Evolutionary conservation across 2,113 vertebrate genomes (phyloP), one percentile per base, ranked within the genome.

Genomic region (Lampris incognitus): DNA sequence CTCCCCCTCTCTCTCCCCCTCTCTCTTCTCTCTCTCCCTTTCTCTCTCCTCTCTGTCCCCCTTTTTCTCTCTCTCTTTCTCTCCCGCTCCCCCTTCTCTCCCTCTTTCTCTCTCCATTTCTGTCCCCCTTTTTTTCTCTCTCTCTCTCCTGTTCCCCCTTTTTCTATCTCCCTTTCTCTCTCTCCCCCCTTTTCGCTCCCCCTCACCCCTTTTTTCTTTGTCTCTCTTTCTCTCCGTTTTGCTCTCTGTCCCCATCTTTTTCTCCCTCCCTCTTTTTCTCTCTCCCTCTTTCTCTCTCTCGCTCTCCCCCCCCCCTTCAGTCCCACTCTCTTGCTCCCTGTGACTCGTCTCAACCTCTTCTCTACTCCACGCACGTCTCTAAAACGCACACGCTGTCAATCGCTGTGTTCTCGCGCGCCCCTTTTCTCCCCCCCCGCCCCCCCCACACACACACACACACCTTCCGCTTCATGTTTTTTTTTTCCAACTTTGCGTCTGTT

Each of bases 271-370:
- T 73, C 58, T 73, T 36, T 37, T 49, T 62, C 38, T 55, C 48
- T 66, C 46, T 71, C 50, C 67, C 79, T 57, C 70, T 69, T 59
- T 1, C 63, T 24, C 41, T 8, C 61, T 11, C 58, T 24, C 24
- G 24, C 24, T 24, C 24, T 24, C 24, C 24, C 24, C 24, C 24
- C 24, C 24, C 24, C 24, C 24, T 0, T 24, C 24, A 24, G 24
- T n/a, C 58, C 5, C 41, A 1, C 41, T 8, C 41, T 63, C 11
- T n/a, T 13, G 44, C 5, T 63, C 61, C 13, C 61, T 13, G 41
- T 3, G 41, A 0, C 41, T 63, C 11, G 13, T 42, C 7, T 9
- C 8, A 8, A 24, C 24, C 24, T 24, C 24, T 24, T 44, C 61
- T 46, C 57, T 40, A 9, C 2, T 9, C 9, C 52, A 6, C 49